Evolutionary conservation across 2,797 vertebrate genomes (phyloP).

Genomic region (Cynopterus sphinx): DNA sequence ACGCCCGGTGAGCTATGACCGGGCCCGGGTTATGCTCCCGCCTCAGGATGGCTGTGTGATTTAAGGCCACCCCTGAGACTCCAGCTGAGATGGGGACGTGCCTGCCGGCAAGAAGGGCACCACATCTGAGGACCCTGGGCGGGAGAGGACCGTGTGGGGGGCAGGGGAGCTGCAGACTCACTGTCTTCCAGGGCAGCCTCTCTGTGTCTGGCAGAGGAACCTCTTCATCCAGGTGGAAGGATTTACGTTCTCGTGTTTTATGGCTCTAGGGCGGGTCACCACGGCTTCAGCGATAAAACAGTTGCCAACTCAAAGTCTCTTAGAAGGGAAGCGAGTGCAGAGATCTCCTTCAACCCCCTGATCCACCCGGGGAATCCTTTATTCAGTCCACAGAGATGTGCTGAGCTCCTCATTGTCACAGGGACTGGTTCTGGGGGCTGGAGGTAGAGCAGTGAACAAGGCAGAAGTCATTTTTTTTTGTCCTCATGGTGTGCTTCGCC

Average conservation of each 20-base stretch:
- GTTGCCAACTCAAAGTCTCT: not conserved
- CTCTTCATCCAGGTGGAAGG: not conserved
- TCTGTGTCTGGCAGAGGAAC: not conserved
- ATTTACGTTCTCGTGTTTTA: not conserved
- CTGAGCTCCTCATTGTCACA: not conserved
- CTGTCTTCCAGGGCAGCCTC: not conserved
- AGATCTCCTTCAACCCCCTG: not conserved
- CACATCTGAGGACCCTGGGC: not conserved
- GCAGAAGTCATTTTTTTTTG: not conserved
- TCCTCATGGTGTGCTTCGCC: not conserved
- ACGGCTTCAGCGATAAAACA: not conserved
- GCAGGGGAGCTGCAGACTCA: too few relatives aligned
- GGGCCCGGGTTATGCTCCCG: not conserved
- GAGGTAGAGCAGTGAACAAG: not conserved
- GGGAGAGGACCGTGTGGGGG: too few relatives aligned
- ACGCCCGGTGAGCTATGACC: not conserved
- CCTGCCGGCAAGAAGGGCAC: fast-evolving
- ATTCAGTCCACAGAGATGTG: not conserved
- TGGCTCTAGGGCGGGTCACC: not conserved
- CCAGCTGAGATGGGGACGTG: not conserved
- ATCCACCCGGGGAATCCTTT: not conserved
- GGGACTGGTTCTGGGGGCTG: not conserved
- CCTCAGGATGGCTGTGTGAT: not conserved
- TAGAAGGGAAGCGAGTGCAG: not conserved
- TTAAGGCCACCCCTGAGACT: not conserved